Conservation (phyloP, 2,113 vertebrate species). For the Chitala chitala region DNA sequence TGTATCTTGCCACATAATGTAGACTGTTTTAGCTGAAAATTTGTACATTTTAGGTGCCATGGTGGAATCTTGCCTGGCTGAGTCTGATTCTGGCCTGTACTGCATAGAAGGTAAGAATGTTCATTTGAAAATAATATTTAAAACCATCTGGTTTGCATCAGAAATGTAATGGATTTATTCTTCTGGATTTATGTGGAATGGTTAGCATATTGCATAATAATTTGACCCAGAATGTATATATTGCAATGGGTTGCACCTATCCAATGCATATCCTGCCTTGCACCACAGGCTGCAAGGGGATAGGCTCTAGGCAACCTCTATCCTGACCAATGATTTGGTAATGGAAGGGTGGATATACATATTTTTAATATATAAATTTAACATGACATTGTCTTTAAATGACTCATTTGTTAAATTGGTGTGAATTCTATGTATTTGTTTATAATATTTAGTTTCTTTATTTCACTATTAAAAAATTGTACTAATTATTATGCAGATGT, state of each 20-base stretch:
- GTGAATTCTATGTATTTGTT: slow-evolving; percentile 20
- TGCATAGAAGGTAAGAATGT: slow-evolving; percentile 27
- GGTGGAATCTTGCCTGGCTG: slow-evolving; percentile 37
- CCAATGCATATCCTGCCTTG: no score
- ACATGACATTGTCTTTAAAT: no score
- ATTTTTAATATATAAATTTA: no score
- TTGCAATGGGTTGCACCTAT: no score
- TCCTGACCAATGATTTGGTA: no score
- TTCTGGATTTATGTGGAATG: no score
- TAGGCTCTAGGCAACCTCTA: no score
- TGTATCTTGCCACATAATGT: background rate
- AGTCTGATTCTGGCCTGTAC: background rate
- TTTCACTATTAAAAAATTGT: slow-evolving; percentile 23
- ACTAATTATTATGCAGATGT: slow-evolving; percentile 34
- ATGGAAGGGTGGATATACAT: no score
- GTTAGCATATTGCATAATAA: no score
- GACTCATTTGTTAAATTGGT: slow-evolving; percentile 25
- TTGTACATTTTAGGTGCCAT: slow-evolving; percentile 56
- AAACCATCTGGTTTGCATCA: background rate
- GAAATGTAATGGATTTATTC: no score
- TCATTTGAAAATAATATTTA: background rate
- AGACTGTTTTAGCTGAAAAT: slow-evolving; percentile 14
- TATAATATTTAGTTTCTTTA: slow-evolving; percentile 26
- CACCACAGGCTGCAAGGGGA: no score
- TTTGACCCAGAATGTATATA: no score